Evolutionary conservation across 2,888 invertebrate species (phyloP).

Genomic region (Dioctria linearis): DNA sequence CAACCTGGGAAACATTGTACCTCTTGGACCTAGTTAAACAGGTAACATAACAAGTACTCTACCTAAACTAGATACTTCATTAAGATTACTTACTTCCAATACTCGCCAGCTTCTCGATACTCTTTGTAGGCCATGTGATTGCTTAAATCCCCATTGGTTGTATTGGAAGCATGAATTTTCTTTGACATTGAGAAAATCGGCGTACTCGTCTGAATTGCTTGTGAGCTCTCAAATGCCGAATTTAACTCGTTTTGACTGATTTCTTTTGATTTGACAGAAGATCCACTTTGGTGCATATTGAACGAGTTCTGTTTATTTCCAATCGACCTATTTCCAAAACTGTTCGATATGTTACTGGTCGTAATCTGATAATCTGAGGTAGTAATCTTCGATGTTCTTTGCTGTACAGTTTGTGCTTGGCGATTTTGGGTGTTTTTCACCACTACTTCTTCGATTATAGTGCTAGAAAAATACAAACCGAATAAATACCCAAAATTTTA

Average conservation of each 20-base stretch:
- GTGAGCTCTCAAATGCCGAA: slow-evolving; percentile 63
- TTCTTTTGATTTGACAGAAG: slow-evolving; percentile 17
- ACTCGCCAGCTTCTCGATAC: slow-evolving; percentile 84
- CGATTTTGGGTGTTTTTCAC: slow-evolving; percentile 61
- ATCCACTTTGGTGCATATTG: slow-evolving; percentile 11
- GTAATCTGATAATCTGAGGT: slow-evolving; percentile 74
- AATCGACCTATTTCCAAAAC: slow-evolving; percentile 1
- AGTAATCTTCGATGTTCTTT: slow-evolving; percentile 59
- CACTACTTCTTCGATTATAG: slow-evolving; percentile 68
- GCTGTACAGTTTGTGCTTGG: slow-evolving; percentile 61
- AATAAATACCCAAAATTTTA: background rate
- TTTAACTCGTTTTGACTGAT: slow-evolving; percentile 64
- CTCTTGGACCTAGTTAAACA: too few species aligned
- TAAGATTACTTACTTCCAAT: slow-evolving; percentile 83
- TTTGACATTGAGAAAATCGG: slow-evolving; percentile 37
- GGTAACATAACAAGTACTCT: too few species aligned
- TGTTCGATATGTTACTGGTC: background rate
- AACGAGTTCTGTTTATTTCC: background rate
- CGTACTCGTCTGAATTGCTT: slow-evolving; percentile 57
- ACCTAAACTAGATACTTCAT: too few species aligned
- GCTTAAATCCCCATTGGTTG: slow-evolving; percentile 62
- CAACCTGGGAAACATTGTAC: background rate
- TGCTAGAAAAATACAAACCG: slow-evolving; percentile 62
- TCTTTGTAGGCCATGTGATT: slow-evolving; percentile 80
- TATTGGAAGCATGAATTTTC: slow-evolving; percentile 17